Conservation (phyloP, 2,888 invertebrate species). For the Tyria jacobaeae region DNA sequence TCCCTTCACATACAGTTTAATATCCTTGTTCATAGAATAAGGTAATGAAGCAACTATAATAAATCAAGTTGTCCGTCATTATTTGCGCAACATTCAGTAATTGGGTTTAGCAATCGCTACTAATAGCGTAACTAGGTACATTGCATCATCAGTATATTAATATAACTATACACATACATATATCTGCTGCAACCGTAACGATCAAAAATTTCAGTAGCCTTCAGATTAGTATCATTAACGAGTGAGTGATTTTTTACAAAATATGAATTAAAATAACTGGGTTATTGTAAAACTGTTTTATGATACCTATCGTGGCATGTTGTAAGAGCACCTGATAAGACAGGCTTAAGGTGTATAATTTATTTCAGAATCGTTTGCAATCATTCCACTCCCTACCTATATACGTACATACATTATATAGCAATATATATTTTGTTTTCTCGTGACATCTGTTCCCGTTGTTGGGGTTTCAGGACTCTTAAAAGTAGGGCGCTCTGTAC, state of each 20-base stretch:
- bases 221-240: conserved; percentile 41
- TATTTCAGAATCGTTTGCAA: no score
- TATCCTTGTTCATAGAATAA: conserved; percentile 6
- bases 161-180: conserved; percentile 26
- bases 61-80: conserved; percentile 24
- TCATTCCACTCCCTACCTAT: no score
- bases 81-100: conserved; percentile 32
- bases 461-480: no score
- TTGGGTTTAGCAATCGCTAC: conserved; percentile 34
- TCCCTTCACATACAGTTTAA: background rate
- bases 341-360: no score
- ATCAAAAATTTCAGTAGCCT: conserved; percentile 45
- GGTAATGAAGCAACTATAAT: conserved; percentile 17
- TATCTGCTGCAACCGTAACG: conserved; percentile 37
- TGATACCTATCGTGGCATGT: background rate
- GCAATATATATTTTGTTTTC: no score
- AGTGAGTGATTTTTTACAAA: conserved; percentile 40
- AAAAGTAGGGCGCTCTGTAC: no score
- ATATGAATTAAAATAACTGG: conserved; percentile 20
- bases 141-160: conserved; percentile 39
- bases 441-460: no score
- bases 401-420: no score
- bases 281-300: conserved; percentile 7
- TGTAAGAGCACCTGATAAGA: no score
- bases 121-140: conserved; percentile 28